Conservation (phyloP, 2,113 vertebrate genomes). For the Gila orcuttii region DNA sequence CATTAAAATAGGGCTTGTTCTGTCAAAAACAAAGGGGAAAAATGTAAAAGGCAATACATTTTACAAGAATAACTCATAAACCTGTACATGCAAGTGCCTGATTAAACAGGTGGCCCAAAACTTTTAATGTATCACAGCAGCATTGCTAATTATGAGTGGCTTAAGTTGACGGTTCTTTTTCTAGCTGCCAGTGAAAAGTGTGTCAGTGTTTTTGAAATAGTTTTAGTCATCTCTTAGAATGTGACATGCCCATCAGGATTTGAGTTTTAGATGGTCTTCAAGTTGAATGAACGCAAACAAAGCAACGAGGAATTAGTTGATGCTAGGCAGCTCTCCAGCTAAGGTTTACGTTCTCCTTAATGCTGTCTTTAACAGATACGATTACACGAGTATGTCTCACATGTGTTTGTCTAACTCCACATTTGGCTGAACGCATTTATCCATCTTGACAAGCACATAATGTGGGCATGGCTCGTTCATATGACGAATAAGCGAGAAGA, state of each 20-base stretch:
- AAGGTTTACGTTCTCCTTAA: conserved; percentile 79
- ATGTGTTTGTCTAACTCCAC: conserved; percentile 79
- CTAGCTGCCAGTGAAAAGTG: conserved; percentile 58
- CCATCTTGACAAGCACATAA: conserved; percentile 80
- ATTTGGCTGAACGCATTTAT: conserved; percentile 78
- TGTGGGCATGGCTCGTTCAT: conserved; percentile 73
- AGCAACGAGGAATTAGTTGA: conserved; percentile 76
- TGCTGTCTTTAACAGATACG: conserved; percentile 80
- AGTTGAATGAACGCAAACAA: conserved; percentile 79
- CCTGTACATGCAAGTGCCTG: neutral
- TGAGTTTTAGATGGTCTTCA: conserved; percentile 76
- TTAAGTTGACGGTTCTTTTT: conserved; percentile 39
- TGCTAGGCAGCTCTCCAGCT: conserved; percentile 76
- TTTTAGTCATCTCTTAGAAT: conserved; percentile 71
- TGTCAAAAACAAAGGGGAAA: neutral
- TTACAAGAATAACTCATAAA: neutral
- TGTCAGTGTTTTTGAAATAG: conserved; percentile 67
- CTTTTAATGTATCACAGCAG: conserved; percentile 17
- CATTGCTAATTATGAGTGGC: conserved; percentile 29
- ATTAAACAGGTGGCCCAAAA: conserved; percentile 37
- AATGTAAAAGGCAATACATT: neutral
- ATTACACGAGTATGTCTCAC: conserved; percentile 79
- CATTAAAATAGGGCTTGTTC: conserved; percentile 4
- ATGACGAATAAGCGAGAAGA: conserved; percentile 61
- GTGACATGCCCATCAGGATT: conserved; percentile 73